These are phyloP conservation scores for Drepana arcuata DNA, from an alignment of 1,140 invertebrate genomes.

Conservation along the genomic window DNA sequence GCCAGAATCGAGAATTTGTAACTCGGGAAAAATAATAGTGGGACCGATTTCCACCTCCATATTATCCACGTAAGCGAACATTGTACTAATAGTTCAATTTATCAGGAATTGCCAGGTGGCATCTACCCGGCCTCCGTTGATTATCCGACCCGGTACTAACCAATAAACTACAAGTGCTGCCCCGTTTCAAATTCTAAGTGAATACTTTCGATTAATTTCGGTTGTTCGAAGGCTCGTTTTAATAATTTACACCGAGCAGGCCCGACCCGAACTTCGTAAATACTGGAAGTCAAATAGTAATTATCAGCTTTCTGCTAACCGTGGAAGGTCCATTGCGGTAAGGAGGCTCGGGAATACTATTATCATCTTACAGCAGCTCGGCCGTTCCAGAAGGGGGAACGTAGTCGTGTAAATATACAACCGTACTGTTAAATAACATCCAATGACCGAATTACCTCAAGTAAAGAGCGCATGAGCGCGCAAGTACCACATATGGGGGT, in stretches of 20 bases:
- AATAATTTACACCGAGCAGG: constrained; percentile 33
- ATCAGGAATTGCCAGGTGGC: constrained; percentile 5
- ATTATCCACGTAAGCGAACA: too few relatives aligned
- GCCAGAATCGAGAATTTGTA: too few relatives aligned
- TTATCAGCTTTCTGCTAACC: constrained; percentile 13
- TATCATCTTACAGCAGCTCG: too few relatives aligned
- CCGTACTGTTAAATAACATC: constrained; percentile 31
- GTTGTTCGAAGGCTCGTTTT: constrained; percentile 39
- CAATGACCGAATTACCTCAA: constrained; percentile 36
- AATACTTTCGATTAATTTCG: constrained; percentile 42
- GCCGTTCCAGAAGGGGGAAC: constrained; percentile 19
- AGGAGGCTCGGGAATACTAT: too few relatives aligned
- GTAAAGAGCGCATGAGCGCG: too few relatives aligned
- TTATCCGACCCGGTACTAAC: constrained; percentile 8
- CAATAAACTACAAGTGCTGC: constrained; percentile 21
- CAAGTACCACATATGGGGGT: too few relatives aligned
- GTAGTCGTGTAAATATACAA: constrained; percentile 33
- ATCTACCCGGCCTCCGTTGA: background rate
- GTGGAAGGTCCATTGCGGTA: constrained; percentile 13
- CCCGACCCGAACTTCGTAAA: constrained; percentile 14
- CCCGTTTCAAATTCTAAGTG: constrained; percentile 28
- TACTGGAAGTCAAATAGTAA: constrained; percentile 7
- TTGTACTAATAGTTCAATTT: constrained; percentile 9
- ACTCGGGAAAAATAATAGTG: too few relatives aligned
- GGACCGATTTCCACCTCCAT: too few relatives aligned